phyloP scores from a whole-genome alignment of 2,113 vertebrate species.

The Cochlearius cochlearius region DNA sequence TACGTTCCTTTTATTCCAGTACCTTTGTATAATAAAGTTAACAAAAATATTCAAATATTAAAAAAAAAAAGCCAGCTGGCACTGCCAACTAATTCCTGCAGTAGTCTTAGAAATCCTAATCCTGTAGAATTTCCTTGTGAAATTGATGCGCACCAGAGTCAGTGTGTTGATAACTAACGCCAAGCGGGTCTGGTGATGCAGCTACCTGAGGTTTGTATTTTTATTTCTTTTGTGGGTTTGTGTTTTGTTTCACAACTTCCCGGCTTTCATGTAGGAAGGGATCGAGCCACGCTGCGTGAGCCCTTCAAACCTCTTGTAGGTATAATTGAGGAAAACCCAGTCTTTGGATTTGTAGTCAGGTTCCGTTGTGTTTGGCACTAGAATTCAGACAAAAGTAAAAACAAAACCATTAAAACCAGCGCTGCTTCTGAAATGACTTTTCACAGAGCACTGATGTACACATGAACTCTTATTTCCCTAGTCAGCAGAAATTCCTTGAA shows the following conservation, averaged over 20 bases:
- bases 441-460: not conserved
- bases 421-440: not conserved
- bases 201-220: constrained; percentile 73
- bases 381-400: not conserved
- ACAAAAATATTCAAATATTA: constrained; percentile 74
- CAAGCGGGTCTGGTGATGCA: constrained; percentile 64
- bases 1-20: constrained; percentile 74
- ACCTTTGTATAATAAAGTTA: constrained; percentile 81
- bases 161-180: constrained; percentile 52
- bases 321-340: constrained; percentile 99
- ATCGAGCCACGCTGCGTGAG: constrained; percentile 95
- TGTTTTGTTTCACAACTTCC: constrained; percentile 81
- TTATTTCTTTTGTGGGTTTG: not conserved
- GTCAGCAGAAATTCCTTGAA: not conserved
- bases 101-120: constrained; percentile 74
- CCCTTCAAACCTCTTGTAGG: constrained; percentile 98
- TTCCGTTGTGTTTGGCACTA: constrained; percentile 90
- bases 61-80: constrained; percentile 71
- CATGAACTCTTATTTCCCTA: not conserved
- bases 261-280: constrained; percentile 94
- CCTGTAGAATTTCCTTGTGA: constrained; percentile 73
- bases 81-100: constrained; percentile 76
- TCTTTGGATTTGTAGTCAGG: constrained; percentile 99
- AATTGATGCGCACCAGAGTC: constrained; percentile 57
- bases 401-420: not conserved